These are phyloP conservation scores for Trachelus iudaicus DNA, from an alignment of 2,888 invertebrate species.

Conservation along the genomic window DNA sequence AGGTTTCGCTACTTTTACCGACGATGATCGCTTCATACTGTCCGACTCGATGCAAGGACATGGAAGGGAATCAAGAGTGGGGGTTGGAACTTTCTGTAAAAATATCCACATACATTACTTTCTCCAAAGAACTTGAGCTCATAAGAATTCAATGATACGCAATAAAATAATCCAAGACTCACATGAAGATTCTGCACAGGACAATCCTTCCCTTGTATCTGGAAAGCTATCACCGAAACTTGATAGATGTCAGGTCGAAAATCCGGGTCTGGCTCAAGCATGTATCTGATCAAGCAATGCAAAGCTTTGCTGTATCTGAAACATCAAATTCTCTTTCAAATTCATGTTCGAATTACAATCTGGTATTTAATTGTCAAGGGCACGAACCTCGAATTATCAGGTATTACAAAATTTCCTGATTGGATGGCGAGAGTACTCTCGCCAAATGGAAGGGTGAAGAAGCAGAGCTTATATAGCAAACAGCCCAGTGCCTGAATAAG, in stretches of 20 bases:
- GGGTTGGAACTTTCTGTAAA: conserved; percentile 74
- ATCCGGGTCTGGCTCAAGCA: conserved; percentile 86
- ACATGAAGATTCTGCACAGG: conserved; percentile 85
- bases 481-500: conserved; percentile 83
- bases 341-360: neutral
- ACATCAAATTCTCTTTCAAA: conserved; percentile 59
- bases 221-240: conserved; percentile 80
- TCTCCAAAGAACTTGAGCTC: neutral
- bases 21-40: conserved; percentile 70
- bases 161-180: conserved; percentile 52
- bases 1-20: conserved; percentile 65
- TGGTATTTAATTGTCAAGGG: neutral
- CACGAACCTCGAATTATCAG: conserved; percentile 78
- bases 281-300: conserved; percentile 69
- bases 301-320: conserved; percentile 58
- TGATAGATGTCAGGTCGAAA: conserved; percentile 89
- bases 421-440: conserved; percentile 94
- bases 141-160: neutral
- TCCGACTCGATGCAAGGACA: conserved; percentile 79
- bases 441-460: conserved; percentile 89
- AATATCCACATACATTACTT: neutral
- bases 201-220: conserved; percentile 76
- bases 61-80: conserved; percentile 74
- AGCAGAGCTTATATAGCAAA: conserved; percentile 89
- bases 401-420: conserved; percentile 87